Evolutionary conservation across 2,888 invertebrate species (phyloP).

Genomic region (Macrostomum cliftonense): DNA sequence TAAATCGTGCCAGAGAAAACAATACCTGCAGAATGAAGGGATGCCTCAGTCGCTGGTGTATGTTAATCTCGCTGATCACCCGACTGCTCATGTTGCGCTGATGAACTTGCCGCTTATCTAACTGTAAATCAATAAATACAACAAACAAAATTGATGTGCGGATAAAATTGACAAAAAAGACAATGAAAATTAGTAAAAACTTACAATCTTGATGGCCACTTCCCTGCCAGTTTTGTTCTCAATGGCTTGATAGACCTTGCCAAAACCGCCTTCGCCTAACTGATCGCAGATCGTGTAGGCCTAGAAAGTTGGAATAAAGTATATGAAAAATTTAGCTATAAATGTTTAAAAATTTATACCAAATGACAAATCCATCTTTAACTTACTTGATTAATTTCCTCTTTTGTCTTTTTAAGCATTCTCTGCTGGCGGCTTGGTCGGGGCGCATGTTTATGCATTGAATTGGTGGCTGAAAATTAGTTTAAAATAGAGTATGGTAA

Average conservation of each 20-base stretch:
- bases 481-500: too few species aligned
- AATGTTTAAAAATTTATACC: not conserved
- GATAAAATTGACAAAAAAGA: conserved; percentile 1
- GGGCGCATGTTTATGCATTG: too few species aligned
- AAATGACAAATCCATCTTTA: too few species aligned
- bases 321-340: too few species aligned
- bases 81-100: conserved; percentile 63
- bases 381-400: too few species aligned
- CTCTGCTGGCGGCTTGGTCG: too few species aligned
- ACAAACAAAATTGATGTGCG: too few species aligned
- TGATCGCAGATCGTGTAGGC: conserved; percentile 63
- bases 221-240: conserved; percentile 55
- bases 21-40: conserved; percentile 54
- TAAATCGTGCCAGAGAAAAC: not conserved
- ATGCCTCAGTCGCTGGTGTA: conserved; percentile 74
- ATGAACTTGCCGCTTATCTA: conserved; percentile 74
- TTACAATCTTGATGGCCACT: conserved; percentile 83
- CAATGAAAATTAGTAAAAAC: conserved; percentile 9
- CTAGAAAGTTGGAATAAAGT: conserved; percentile 17
- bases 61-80: conserved; percentile 73
- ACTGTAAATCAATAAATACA: too few species aligned
- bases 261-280: conserved; percentile 81
- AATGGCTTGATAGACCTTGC: conserved; percentile 68
- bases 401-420: too few species aligned
- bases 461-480: too few species aligned